Evolutionary conservation across 2,888 invertebrate genomes (phyloP).

Genomic region (Agriopis marginaria): DNA sequence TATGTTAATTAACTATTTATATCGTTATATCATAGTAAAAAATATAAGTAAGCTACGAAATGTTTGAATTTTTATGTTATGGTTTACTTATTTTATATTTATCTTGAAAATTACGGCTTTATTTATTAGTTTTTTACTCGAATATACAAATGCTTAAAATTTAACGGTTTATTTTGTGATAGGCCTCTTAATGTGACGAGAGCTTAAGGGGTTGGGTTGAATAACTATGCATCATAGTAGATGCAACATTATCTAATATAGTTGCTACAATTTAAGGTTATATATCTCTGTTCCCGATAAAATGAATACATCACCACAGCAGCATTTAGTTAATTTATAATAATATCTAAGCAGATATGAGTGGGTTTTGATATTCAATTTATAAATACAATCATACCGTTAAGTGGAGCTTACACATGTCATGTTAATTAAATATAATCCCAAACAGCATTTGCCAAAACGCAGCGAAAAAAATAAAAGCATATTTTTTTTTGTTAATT

Average conservation of each 20-base stretch:
- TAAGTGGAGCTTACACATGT: slow-evolving; percentile 73
- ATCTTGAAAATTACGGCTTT: too few species aligned
- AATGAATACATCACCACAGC: slow-evolving; percentile 27
- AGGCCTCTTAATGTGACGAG: too few species aligned
- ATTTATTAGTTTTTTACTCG: too few species aligned
- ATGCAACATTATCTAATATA: not conserved
- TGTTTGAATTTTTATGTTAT: too few species aligned
- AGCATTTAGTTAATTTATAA: slow-evolving; percentile 45
- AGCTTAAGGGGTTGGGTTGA: too few species aligned
- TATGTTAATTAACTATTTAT: too few species aligned
- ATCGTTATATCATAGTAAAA: too few species aligned
- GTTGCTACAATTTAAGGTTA: not conserved
- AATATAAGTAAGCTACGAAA: too few species aligned
- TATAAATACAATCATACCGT: slow-evolving; percentile 59
- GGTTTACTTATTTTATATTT: too few species aligned
- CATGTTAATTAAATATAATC: slow-evolving; percentile 59
- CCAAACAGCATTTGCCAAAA: slow-evolving; percentile 20
- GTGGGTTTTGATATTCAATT: slow-evolving; percentile 71
- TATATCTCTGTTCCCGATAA: slow-evolving; percentile 26
- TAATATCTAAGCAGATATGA: slow-evolving; percentile 82
- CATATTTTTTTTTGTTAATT: slow-evolving; percentile 26
- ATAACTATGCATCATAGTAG: too few species aligned
- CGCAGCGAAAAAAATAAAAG: slow-evolving; percentile 40
- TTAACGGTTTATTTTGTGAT: too few species aligned
- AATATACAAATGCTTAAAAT: too few species aligned